These are phyloP conservation scores for Danio aesculapii DNA, from an alignment of 2,797 vertebrate genomes.

Conservation along the genomic window DNA sequence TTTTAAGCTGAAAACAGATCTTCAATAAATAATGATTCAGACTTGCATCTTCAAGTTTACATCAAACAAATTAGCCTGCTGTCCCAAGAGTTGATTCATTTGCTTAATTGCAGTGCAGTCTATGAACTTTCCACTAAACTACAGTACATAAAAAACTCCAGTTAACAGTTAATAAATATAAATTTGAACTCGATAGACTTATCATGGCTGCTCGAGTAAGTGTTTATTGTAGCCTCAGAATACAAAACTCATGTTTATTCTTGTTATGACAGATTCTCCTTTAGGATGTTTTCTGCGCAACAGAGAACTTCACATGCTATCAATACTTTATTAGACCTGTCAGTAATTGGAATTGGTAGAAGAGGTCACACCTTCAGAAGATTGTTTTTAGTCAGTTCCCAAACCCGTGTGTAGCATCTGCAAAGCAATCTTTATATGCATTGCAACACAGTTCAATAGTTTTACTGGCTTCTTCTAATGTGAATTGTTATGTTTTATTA, in stretches of 20 bases:
- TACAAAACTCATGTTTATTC: constrained; percentile 34
- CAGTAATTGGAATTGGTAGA: constrained; percentile 77
- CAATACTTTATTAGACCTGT: constrained; percentile 81
- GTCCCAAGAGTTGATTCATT: background rate
- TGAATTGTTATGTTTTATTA: constrained; percentile 8
- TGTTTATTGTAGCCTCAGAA: constrained; percentile 27
- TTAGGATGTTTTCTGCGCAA: constrained; percentile 17
- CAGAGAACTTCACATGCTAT: constrained; percentile 70
- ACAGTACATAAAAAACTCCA: constrained; percentile 5
- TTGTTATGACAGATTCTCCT: constrained; percentile 39
- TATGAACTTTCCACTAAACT: background rate
- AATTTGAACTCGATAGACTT: constrained; percentile 6
- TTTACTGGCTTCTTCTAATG: background rate
- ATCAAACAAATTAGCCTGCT: constrained; percentile 19
- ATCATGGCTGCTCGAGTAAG: constrained; percentile 20
- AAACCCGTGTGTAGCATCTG: constrained; percentile 13
- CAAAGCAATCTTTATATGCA: background rate
- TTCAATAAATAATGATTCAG: constrained; percentile 20
- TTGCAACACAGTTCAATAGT: constrained; percentile 8
- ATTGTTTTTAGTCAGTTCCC: constrained; percentile 12
- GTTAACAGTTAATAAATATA: background rate
- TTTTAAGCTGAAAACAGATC: background rate
- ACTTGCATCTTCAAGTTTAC: constrained; percentile 10
- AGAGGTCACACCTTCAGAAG: constrained; percentile 62
- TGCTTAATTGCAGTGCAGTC: constrained; percentile 10